phyloP scores from a whole-genome alignment of 92 coral and sea anemone genomes.

The Palythoa heliodiscus region DNA sequence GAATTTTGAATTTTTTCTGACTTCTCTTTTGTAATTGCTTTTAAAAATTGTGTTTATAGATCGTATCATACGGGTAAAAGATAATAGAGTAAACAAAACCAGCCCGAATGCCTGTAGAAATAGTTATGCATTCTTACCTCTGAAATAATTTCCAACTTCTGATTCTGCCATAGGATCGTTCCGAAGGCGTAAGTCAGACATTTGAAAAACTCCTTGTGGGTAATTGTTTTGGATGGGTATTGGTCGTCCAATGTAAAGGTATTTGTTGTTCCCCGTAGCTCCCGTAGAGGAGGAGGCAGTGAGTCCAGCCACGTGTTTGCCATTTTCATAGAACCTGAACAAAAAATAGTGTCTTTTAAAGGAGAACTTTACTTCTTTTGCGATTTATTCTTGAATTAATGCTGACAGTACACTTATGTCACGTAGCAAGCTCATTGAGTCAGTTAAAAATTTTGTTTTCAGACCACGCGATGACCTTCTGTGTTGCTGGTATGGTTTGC shows the following conservation, averaged over 20 bases:
- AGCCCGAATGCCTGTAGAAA: background rate
- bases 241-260: background rate
- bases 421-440: too few species aligned
- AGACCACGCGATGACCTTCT: too few species aligned
- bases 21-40: too few species aligned
- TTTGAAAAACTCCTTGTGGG: conserved; percentile 15
- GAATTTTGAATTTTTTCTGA: too few species aligned
- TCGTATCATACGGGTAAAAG: too few species aligned
- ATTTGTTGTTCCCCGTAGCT: background rate
- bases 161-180: background rate
- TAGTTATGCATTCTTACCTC: background rate
- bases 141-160: background rate
- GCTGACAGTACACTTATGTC: too few species aligned
- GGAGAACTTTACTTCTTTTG: too few species aligned
- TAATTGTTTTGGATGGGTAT: background rate
- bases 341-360: background rate
- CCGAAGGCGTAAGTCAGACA: conserved; percentile 30
- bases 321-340: conserved; percentile 26
- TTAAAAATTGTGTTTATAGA: too few species aligned
- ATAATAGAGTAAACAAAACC: background rate
- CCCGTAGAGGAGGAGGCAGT: background rate
- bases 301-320: background rate
- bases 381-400: too few species aligned
- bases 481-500: too few species aligned
- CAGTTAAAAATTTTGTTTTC: too few species aligned